Evolutionary conservation across 2,888 invertebrate genomes (phyloP), one percentile per base, ranked within the genome.

Genomic region (Toxonevra muliebris): DNA sequence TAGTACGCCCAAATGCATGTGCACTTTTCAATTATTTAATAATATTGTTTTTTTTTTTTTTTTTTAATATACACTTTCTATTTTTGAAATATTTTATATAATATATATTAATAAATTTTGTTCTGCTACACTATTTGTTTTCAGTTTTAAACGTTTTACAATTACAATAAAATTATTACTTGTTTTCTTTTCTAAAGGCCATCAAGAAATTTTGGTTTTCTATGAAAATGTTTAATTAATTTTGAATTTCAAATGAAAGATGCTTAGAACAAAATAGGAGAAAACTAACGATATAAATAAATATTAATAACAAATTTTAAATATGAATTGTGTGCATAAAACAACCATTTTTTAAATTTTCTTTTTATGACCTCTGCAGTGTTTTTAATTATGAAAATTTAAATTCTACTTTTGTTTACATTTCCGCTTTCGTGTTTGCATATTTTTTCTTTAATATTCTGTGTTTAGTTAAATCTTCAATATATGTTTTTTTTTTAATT

Each of bases 381-480:
- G 2, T 53, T 17, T 53, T 1, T 19, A 17, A 11, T 19, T n/a
- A 3, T 53, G 12, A n/a, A 11, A 9, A 30, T 20, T 40, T 57
- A 12, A 11, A 5, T 30, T 57, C 30, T 40, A 4, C 4, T 57
- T 57, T 40, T 57, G 30, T 40, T 40, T 57, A 19, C 53, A 53
- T 19, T 53, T 53, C 15, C 19, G 30, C 20, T 43, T 40, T 42
- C 30, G 41, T 40, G 19, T 45, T 20, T 64, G 40, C 43, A 20
- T 48, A 48, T 9, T n/a, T 48, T 48, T 13, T 7, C 48, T 48
- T 48, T 4, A 48, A 10, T 11, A 19, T 15, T 64, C 12, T 57
- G 5, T 52, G 65, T 59, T 41, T 65, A 65, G 57, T 65, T 58
- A 15, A 59, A 59, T 42, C 30, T 59, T 57, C 50, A 65, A 65